Percentiles rank a stretch among this genome's conserved stretches.
Evolutionary conservation across 37 sponge, comb jelly and placozoan genomes (phyloP).

Genomic region (Ianthella basta): DNA sequence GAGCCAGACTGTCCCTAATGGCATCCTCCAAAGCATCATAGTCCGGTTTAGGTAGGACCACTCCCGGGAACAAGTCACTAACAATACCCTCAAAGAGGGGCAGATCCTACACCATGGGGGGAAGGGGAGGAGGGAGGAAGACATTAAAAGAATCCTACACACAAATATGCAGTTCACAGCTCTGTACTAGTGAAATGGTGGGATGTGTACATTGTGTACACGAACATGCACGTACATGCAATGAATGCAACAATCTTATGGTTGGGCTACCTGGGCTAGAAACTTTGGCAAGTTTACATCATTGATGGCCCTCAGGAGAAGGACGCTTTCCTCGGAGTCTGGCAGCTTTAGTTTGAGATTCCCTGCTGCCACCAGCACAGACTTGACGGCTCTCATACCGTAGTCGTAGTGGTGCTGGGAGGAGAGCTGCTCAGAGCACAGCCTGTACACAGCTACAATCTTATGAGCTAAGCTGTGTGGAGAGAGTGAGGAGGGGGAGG

Average conservation of each 20-base stretch:
- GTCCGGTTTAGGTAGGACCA: slow-evolving; percentile 89
- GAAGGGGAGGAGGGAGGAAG: slow-evolving; percentile 11
- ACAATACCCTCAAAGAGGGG: slow-evolving; percentile 96
- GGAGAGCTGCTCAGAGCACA: slow-evolving; percentile 98
- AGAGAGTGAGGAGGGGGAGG: not conserved
- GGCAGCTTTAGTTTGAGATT: slow-evolving; percentile 96
- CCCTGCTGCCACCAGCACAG: slow-evolving; percentile 96
- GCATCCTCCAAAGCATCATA: slow-evolving; percentile 85
- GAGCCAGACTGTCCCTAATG: slow-evolving; percentile 76
- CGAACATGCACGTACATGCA: not conserved
- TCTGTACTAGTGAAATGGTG: no score
- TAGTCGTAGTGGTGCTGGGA: slow-evolving; percentile 99
- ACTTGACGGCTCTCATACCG: slow-evolving; percentile 98
- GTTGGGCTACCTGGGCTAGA: slow-evolving; percentile 83
- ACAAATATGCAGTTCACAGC: not conserved
- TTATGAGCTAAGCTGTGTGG: slow-evolving; percentile 84
- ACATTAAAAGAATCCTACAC: not conserved
- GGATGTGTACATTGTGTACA: no score
- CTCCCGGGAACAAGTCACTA: slow-evolving; percentile 94
- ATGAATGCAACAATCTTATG: no score
- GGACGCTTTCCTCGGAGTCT: slow-evolving; percentile 86
- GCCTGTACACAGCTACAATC: slow-evolving; percentile 94
- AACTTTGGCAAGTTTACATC: slow-evolving; percentile 99
- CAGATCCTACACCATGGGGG: slow-evolving; percentile 63
- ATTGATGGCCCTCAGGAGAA: slow-evolving; percentile 91